These are phyloP conservation scores for Intellagama lesueurii DNA, from an alignment of 2,797 vertebrate species.

Conservation along the genomic window DNA sequence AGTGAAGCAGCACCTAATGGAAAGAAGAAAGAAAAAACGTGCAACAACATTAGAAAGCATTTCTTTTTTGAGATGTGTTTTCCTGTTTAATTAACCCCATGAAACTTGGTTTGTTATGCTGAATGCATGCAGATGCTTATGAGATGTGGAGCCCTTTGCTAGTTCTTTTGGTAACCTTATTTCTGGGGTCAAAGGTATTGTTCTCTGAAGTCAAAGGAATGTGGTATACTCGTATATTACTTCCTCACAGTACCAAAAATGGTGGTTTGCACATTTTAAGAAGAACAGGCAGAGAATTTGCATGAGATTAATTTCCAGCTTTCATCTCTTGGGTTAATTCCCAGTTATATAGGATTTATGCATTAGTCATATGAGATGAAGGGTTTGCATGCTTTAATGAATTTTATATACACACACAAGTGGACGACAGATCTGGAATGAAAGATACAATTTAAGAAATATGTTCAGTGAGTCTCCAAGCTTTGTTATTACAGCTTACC, in stretches of 20 bases:
- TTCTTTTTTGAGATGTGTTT: not conserved
- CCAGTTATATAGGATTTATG: not conserved
- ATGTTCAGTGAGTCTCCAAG: not conserved
- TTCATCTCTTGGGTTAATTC: constrained; percentile 7
- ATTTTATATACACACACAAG: not conserved
- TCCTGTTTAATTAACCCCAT: not conserved
- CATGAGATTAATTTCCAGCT: constrained; percentile 4
- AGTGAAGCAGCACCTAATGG: not conserved
- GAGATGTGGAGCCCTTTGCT: constrained; percentile 38
- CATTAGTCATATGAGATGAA: not conserved
- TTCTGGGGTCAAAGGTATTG: constrained; percentile 5
- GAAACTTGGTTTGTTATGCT: not conserved
- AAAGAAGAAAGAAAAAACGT: not conserved
- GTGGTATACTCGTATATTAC: not conserved
- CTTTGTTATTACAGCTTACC: not conserved
- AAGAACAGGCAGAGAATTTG: not conserved
- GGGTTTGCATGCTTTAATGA: not conserved
- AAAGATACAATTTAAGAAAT: not conserved
- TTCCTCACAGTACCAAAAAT: not conserved
- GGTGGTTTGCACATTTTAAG: not conserved
- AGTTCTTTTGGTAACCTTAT: constrained; percentile 43
- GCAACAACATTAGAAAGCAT: not conserved
- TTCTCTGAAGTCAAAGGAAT: not conserved
- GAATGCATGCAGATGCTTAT: constrained; percentile 16
- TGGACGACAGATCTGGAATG: not conserved